phyloP scores from a whole-genome alignment of 2,888 invertebrate species.

The Mantis religiosa region DNA sequence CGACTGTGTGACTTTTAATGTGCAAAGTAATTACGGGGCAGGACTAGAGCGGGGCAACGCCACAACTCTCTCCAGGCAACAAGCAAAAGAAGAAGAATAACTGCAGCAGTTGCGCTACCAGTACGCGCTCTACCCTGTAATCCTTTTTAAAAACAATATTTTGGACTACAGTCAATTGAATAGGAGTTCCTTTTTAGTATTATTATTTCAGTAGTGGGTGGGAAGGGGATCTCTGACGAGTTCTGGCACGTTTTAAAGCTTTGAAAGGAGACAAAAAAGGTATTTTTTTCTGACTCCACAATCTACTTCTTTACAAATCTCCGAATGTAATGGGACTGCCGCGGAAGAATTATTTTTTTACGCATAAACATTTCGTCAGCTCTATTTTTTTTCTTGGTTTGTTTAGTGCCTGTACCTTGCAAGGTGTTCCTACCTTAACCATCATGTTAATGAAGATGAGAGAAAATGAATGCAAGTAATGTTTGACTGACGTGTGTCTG shows the following conservation, averaged over 20 bases:
- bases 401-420: not conserved
- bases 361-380: not conserved
- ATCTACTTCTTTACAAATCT: not conserved
- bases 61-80: not conserved
- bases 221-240: not conserved
- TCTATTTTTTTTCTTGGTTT: not conserved
- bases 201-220: not conserved
- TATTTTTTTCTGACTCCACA: not conserved
- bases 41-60: not conserved
- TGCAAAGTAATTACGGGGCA: conserved; percentile 14
- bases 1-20: conserved; percentile 26
- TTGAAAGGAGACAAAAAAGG: not conserved
- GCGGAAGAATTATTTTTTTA: not conserved
- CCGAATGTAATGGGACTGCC: not conserved
- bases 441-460: not conserved
- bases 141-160: not conserved
- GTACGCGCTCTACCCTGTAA: not conserved
- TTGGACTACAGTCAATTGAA: conserved; percentile 10
- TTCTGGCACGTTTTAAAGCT: not conserved
- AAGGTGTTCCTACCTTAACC: not conserved
- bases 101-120: not conserved
- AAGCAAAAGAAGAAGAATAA: not conserved
- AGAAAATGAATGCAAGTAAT: not conserved
- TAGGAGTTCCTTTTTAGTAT: not conserved
- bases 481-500: not conserved